Conservation (phyloP, 2,113 vertebrate species). For the Electrona antarctica region DNA sequence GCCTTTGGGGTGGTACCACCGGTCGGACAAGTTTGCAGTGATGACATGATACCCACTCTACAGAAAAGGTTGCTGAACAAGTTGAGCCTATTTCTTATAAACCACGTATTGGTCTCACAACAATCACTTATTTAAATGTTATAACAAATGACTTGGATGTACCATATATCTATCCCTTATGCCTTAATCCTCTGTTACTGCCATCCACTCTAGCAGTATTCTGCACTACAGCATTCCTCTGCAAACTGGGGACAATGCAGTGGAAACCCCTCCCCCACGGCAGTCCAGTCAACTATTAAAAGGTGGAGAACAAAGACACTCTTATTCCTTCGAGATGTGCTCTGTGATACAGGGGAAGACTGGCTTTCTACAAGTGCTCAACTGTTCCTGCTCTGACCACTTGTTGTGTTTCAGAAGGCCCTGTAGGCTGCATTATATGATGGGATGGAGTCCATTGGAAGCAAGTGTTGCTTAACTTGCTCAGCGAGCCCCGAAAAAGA, state of each 20-base stretch:
- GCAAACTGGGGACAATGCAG: slow-evolving; percentile 50
- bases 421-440: neutral
- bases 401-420: slow-evolving; percentile 5
- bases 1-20: slow-evolving; percentile 15
- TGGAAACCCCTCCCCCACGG: slow-evolving; percentile 48
- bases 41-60: neutral
- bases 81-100: neutral
- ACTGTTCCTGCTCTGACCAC: slow-evolving; percentile 16
- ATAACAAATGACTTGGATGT: neutral
- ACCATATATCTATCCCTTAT: neutral
- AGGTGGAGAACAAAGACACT: slow-evolving; percentile 65
- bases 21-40: slow-evolving; percentile 27
- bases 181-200: neutral
- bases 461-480: neutral
- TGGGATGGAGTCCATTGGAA: neutral
- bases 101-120: neutral
- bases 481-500: neutral
- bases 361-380: slow-evolving; percentile 18
- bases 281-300: slow-evolving; percentile 52
- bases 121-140: neutral
- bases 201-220: slow-evolving; percentile 23
- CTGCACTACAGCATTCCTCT: slow-evolving; percentile 50
- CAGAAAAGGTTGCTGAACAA: slow-evolving; percentile 9
- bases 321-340: slow-evolving; percentile 59
- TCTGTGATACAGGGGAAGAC: slow-evolving; percentile 10